A percentile compares a stretch with the other conserved stretches of the same genome.
Evolutionary conservation across 2,113 vertebrate genomes (phyloP).

Genomic region (Brachypodius melanocephalos): DNA sequence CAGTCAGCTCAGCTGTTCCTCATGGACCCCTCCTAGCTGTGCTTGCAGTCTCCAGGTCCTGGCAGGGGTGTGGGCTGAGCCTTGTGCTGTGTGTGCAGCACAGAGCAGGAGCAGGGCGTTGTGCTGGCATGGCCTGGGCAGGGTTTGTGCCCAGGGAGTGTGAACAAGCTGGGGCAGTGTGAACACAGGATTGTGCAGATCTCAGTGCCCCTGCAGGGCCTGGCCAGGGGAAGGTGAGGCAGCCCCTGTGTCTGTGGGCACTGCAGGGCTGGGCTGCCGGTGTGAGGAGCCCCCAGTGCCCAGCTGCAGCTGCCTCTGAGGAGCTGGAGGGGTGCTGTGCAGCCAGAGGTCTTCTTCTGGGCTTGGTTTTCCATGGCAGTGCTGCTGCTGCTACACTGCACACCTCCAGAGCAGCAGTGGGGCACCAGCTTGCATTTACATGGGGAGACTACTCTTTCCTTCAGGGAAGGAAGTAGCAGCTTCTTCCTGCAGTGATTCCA

Average conservation of each 20-base stretch:
- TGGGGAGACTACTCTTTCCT: rapidly evolving
- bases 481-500: not conserved
- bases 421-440: not conserved
- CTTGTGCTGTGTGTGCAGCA: rapidly evolving
- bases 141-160: not conserved
- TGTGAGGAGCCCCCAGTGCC: not conserved
- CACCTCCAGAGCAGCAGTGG: not conserved
- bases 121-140: not conserved
- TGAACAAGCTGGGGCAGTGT: too few species aligned
- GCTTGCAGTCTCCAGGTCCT: not conserved
- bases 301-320: not conserved
- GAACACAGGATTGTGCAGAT: not conserved
- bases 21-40: rapidly evolving
- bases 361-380: not conserved
- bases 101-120: rapidly evolving
- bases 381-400: not conserved
- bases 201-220: not conserved
- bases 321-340: not conserved
- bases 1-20: not conserved
- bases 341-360: not conserved
- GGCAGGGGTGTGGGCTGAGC: not conserved
- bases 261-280: not conserved
- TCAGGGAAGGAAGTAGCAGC: not conserved
- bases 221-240: not conserved
- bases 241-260: not conserved